Percentiles rank a stretch among this genome's conserved stretches.
phyloP scores from a whole-genome alignment of 2,888 invertebrate species.

The Enoplolaimus lenunculus region DNA sequence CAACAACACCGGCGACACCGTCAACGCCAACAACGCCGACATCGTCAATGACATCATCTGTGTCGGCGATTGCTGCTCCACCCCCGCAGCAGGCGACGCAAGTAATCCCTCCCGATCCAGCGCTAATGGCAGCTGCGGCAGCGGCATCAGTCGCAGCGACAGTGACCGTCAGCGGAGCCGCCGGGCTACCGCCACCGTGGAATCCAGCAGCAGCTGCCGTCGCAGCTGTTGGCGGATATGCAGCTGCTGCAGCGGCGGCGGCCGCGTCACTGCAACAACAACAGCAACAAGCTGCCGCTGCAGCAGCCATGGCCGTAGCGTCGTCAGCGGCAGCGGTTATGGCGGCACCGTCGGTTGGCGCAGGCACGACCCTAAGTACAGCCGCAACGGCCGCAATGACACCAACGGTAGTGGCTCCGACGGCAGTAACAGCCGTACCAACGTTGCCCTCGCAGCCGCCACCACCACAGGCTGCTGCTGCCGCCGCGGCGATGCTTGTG shows the following conservation, averaged over 20 bases:
- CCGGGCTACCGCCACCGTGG: background rate
- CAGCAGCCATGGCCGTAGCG: background rate
- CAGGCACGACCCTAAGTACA: too few species aligned
- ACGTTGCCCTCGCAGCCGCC: too few species aligned
- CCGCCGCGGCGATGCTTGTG: background rate
- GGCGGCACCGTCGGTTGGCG: too few species aligned
- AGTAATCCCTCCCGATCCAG: too few species aligned
- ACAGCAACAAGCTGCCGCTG: conserved; percentile 12
- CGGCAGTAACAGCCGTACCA: background rate
- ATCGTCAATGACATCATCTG: too few species aligned
- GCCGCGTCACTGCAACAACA: too few species aligned
- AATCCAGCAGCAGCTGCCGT: background rate
- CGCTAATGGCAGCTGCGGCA: background rate
- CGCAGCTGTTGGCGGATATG: background rate
- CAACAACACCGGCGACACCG: too few species aligned
- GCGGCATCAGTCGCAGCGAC: background rate
- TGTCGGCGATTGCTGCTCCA: too few species aligned
- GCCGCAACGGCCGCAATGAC: conserved; percentile 16
- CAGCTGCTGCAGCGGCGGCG: too few species aligned
- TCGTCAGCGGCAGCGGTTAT: conserved; percentile 11
- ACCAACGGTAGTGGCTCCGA: background rate
- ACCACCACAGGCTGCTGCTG: background rate
- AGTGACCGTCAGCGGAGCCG: too few species aligned
- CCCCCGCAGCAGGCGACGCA: too few species aligned
- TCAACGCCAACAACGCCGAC: too few species aligned